A percentile compares a stretch with the other conserved stretches of the same genome.
Evolutionary conservation across 2,888 invertebrate genomes (phyloP).

Genomic region (Elysia crispata): DNA sequence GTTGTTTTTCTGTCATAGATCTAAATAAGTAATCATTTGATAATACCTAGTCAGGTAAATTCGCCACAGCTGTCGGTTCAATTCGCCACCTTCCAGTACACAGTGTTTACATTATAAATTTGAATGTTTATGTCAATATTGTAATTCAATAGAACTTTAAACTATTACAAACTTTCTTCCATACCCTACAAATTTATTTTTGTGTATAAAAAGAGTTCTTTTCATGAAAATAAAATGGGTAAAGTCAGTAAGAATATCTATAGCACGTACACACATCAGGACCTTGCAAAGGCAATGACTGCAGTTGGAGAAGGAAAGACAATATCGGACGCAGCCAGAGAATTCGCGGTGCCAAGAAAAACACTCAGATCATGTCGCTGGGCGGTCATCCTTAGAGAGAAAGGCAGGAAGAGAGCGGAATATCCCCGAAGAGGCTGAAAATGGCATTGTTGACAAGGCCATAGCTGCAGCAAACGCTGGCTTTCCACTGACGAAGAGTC

Average conservation of each 20-base stretch:
- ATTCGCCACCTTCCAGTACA: too few relatives aligned
- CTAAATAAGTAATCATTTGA: too few relatives aligned
- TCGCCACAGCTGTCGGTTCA: too few relatives aligned
- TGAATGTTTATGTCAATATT: too few relatives aligned
- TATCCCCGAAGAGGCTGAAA: constrained; percentile 26
- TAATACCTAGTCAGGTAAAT: too few relatives aligned
- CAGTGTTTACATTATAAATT: too few relatives aligned
- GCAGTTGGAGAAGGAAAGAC: not conserved
- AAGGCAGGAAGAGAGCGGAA: constrained; percentile 13
- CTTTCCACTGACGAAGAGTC: constrained; percentile 25
- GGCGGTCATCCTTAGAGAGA: not conserved
- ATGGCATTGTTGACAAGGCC: constrained; percentile 3
- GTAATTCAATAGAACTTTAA: too few relatives aligned
- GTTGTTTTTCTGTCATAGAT: too few relatives aligned
- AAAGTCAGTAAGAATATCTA: not conserved
- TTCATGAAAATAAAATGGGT: not conserved
- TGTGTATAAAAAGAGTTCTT: too few relatives aligned
- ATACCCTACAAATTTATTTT: too few relatives aligned
- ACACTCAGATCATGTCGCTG: constrained; percentile 23
- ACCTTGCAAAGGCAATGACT: not conserved
- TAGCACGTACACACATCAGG: not conserved
- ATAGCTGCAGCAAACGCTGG: not conserved
- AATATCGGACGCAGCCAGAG: not conserved
- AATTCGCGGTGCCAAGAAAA: constrained; percentile 21
- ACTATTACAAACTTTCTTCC: too few relatives aligned